Percentiles rank a stretch among this genome's conserved stretches.
These are phyloP conservation scores for Chloebia gouldiae DNA, from an alignment of 2,113 vertebrate species.

Conservation along the genomic window DNA sequence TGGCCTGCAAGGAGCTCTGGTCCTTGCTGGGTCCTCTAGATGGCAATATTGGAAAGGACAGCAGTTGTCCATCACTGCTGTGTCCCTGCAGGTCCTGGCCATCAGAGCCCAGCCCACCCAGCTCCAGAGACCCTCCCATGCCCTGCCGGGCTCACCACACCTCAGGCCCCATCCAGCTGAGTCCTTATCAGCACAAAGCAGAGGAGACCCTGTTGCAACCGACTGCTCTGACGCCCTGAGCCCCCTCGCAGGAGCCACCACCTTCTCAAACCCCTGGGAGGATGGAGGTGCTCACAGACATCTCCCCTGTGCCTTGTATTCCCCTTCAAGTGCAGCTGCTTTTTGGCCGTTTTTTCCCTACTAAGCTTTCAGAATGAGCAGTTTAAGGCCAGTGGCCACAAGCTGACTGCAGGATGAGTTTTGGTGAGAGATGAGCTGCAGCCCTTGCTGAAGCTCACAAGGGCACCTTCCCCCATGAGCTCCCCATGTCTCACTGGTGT, in stretches of 20 bases:
- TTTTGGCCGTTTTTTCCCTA: fast-evolving
- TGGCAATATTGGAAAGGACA: constrained; percentile 62
- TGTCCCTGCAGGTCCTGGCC: not conserved
- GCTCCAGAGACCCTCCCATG: not conserved
- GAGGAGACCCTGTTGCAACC: fast-evolving
- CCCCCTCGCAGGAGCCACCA: not conserved
- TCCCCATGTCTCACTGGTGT: not conserved
- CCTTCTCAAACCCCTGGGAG: not conserved
- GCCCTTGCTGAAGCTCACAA: not conserved
- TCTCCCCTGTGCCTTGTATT: not conserved
- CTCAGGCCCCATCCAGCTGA: not conserved
- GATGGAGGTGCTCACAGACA: not conserved
- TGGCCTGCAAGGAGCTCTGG: not conserved
- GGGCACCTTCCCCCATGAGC: not conserved
- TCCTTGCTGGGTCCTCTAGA: constrained; percentile 55
- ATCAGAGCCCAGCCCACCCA: not conserved
- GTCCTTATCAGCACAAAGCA: not conserved
- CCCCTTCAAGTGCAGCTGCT: not conserved
- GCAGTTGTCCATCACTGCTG: fast-evolving
- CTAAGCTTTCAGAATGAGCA: not conserved
- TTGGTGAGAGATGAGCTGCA: not conserved
- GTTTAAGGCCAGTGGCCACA: not conserved
- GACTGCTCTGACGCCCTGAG: not conserved
- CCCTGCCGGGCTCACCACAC: fast-evolving
- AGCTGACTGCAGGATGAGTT: not conserved